Base-by-base conservation (phyloP, 2,113 vertebrate species). In the Calonectris borealis region DNA sequence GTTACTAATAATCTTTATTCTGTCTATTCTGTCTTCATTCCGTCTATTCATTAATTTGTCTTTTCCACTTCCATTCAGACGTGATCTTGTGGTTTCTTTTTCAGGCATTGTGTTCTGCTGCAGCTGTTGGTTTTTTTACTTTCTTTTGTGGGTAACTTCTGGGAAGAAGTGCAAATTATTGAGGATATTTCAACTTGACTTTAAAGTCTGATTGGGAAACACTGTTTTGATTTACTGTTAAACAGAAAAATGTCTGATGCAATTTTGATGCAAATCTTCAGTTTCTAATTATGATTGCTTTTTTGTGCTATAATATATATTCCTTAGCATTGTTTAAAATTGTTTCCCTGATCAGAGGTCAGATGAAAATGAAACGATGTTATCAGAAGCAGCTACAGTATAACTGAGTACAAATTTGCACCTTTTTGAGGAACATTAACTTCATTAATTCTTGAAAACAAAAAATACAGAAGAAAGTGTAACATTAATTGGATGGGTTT, bases 221-320 rank as follows among this genome's bases (percentile, higher is more conserved):
- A 76, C 57, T 95, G 5, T 86, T 98, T 96, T 86, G 89, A 95
- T 97, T 82, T 93, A 93, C 48, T 82, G 58, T 78, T 55, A 93
- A 93, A 92, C 9, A 20, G 84, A 94, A 90, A 94, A 96, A 92
- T 73, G 89, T 95, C 93, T 92, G 95, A 55, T 89, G 70, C 86
- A 94, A 94, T 94, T 97, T 94, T 93, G 86, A 72, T 93, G 92
- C 97, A 96, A 96, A 96, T 96, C 94, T 96, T 70, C 17, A 38
- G 66, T 46, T 96, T 95, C 48, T 97, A 98, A 98, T 98, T 96
- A 96, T 58, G 58, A 82, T 87, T 71, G 54, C 26, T 48, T 85
- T 86, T 68, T 49, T 25, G 48, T n/a, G 42, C 62, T 80, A 10
- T 57, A 69, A 52, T 85, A 61, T 65, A 27, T 90, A 72, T 83